Evolutionary conservation across 2,888 invertebrate species (phyloP).

Genomic region (Adineta ricciae): DNA sequence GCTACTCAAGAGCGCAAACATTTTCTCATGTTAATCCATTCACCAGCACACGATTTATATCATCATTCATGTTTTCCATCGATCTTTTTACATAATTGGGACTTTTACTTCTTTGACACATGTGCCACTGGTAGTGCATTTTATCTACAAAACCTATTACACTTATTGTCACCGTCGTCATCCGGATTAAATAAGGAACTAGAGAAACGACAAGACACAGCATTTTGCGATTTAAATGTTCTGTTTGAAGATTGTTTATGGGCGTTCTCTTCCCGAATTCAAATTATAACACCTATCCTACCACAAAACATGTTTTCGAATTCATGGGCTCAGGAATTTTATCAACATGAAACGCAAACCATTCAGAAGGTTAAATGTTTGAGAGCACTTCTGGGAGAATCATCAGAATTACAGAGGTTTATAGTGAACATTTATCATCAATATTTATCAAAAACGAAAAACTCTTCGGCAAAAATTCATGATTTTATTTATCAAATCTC

Average conservation of each 20-base stretch:
- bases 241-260: background rate
- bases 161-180: background rate
- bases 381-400: background rate
- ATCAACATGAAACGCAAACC: background rate
- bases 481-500: background rate
- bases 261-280: background rate
- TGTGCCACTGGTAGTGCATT: background rate
- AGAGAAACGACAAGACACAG: background rate
- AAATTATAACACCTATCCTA: background rate
- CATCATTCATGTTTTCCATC: conserved; percentile 13
- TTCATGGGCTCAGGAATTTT: background rate
- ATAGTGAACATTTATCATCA: background rate
- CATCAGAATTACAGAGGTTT: background rate
- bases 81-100: conserved; percentile 4
- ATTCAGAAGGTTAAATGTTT: background rate
- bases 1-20: background rate
- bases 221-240: background rate
- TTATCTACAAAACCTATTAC: background rate
- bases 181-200: background rate
- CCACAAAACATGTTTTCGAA: background rate
- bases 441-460: background rate
- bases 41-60: background rate
- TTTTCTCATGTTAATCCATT: background rate
- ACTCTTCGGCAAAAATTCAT: background rate
- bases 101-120: background rate